These are phyloP conservation scores for Penaeus japonicus DNA, from an alignment of 1,140 invertebrate genomes.

Conservation along the genomic window DNA sequence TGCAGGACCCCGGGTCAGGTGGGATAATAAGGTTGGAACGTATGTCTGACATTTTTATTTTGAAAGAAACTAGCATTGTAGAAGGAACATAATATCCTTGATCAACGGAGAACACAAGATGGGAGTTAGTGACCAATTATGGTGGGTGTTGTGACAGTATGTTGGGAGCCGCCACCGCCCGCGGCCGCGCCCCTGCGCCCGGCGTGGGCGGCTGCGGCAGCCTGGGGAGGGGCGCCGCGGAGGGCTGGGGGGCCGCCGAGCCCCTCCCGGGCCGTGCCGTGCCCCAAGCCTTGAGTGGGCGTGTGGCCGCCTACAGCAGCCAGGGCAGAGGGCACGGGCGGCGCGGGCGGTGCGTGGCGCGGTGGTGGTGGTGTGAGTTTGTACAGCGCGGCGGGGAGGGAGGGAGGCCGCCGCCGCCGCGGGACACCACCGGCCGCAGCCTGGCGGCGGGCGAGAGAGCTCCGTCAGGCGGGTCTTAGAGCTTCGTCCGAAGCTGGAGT, in stretches of 20 bases:
- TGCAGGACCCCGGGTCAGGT: no score
- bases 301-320: no score
- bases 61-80: slow-evolving; percentile 28
- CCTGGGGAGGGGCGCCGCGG: slow-evolving; percentile 24
- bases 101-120: slow-evolving; percentile 19
- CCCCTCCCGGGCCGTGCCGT: slow-evolving; percentile 12
- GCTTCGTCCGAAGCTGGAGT: no score
- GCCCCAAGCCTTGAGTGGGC: not conserved
- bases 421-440: no score
- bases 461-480: no score
- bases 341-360: no score
- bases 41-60: slow-evolving; percentile 26
- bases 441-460: no score
- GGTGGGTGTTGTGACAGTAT: not conserved
- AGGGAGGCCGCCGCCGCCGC: no score
- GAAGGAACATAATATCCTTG: slow-evolving; percentile 29
- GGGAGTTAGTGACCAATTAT: not conserved
- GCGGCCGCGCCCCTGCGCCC: not conserved
- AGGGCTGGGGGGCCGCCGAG: slow-evolving; percentile 35
- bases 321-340: no score
- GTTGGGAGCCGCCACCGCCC: not conserved
- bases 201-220: not conserved
- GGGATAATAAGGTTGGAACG: no score
- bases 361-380: no score
- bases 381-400: no score